Percentiles rank a stretch among this genome's conserved stretches.
These are phyloP conservation scores for Phoenicopterus ruber DNA, from an alignment of 2,113 vertebrate genomes.

Conservation along the genomic window DNA sequence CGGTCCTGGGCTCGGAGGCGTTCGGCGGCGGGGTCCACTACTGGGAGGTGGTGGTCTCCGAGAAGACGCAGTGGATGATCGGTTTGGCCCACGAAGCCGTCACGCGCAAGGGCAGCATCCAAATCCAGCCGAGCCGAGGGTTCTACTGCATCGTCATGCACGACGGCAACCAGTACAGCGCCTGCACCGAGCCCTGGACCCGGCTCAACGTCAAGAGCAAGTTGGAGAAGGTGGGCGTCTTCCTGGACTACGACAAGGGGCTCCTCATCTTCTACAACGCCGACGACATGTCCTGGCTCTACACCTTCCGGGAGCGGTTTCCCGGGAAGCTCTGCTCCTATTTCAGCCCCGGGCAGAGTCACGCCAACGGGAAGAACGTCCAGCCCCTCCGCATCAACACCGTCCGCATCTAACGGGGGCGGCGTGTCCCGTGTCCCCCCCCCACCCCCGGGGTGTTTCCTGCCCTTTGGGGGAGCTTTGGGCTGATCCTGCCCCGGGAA, in stretches of 20 bases:
- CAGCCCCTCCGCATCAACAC: constrained; percentile 96
- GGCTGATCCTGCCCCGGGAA: neutral
- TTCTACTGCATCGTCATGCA: constrained; percentile 99
- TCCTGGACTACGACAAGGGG: constrained; percentile 93
- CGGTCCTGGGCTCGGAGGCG: constrained; percentile 89
- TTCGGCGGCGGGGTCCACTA: constrained; percentile 89
- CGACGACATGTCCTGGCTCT: constrained; percentile 98
- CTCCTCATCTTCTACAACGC: constrained; percentile 98
- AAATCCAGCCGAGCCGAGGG: constrained; percentile 92
- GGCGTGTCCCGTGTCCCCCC: neutral
- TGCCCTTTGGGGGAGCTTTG: neutral
- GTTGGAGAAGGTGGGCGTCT: constrained; percentile 96
- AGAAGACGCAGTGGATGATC: constrained; percentile 99
- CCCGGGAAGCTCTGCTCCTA: constrained; percentile 90
- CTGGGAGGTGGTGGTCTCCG: constrained; percentile 97
- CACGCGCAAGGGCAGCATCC: constrained; percentile 95
- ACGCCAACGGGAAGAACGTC: constrained; percentile 96
- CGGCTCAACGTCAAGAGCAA: constrained; percentile 95
- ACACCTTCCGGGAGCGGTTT: constrained; percentile 94
- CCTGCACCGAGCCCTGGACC: constrained; percentile 98
- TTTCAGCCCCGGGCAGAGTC: constrained; percentile 96
- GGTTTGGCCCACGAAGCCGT: constrained; percentile 92
- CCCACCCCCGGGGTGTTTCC: fast-evolving
- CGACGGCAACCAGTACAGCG: constrained; percentile 97
- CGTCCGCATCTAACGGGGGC: constrained; percentile 80